Evolutionary conservation across 2,113 vertebrate genomes (phyloP).

Genomic region (Labeo rohita): DNA sequence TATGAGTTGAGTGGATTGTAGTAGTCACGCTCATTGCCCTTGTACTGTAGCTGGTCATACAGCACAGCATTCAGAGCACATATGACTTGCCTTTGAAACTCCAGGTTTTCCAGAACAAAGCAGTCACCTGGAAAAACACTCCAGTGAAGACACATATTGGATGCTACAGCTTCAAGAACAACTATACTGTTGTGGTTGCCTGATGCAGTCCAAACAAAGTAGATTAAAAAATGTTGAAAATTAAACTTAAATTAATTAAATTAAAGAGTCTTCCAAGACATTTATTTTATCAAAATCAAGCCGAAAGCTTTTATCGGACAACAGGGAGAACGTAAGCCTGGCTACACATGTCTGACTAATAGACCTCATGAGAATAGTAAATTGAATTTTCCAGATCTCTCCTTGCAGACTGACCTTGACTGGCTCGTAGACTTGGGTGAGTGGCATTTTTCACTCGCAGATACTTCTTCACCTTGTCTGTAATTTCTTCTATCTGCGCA

Average conservation of each 20-base stretch:
- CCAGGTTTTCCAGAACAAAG: conserved; percentile 81
- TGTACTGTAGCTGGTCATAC: conserved; percentile 93
- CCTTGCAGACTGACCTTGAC: conserved; percentile 65
- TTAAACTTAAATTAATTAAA: not conserved
- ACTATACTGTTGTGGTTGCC: not conserved
- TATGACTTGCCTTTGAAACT: conserved; percentile 91
- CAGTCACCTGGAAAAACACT: conserved; percentile 67
- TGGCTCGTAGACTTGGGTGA: conserved; percentile 83
- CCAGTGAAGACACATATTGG: not conserved
- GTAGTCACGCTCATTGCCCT: conserved; percentile 94
- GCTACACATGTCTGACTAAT: conserved; percentile 6
- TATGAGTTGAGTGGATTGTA: conserved; percentile 97
- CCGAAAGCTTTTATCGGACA: not conserved
- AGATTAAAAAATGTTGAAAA: not conserved
- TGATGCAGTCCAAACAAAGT: not conserved
- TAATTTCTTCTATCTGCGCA: conserved; percentile 85
- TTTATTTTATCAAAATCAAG: not conserved
- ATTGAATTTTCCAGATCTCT: conserved; percentile 1
- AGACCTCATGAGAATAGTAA: not conserved
- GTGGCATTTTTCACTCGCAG: conserved; percentile 84
- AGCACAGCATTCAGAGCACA: conserved; percentile 90
- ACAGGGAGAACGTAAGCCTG: not conserved
- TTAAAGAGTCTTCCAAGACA: not conserved
- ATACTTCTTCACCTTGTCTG: conserved; percentile 87
- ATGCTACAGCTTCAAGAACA: not conserved